Base-by-base conservation (phyloP, 2,113 vertebrate genomes). In the Neopipo cinnamomea region DNA sequence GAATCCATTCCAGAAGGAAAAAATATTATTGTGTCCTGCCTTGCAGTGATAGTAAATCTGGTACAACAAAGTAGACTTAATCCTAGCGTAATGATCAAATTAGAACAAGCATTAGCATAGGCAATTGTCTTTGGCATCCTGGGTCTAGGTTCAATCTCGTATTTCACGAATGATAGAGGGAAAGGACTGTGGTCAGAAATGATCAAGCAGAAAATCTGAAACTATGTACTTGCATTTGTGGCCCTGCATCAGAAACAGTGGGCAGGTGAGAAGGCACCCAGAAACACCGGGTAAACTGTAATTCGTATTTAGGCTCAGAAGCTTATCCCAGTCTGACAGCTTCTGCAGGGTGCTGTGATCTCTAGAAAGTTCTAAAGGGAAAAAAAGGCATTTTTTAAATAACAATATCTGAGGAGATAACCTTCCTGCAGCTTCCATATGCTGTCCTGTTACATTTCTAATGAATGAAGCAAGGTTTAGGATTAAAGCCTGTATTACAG, bases 301-400 rank as follows among this genome's bases (percentile, higher is more conserved):
- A 65, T 49, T 88, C 12, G 5, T 73, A 49, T 70, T 93, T 83
- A 41, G 20, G 3, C 41, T 93, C 11, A 66, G n/a, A 90, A 88
- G 41, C 4, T 44, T 93, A 50, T 27, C 28, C 14, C 30, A 76
- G 4, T 88, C 44, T 82, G 65, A 42, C 55, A 63, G 61, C 15
- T 89, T 79, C 49, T 79, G 23, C 74, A 46, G 42, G 85, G 21
- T 55, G 20, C 66, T 95, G 88, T 82, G 35, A 52, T 79, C 16
- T 82, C 30, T 52, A 65, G 11, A 2, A 93, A 63, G 31, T 71
- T 71, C 44, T 65, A 25, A 52, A 12, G 39, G 27, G 1, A 11
- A 37, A 67, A 49, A 42, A 46, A 14, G 6, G 0, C 2, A 0
- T 0, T 10, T 83, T 89, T 92, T 24, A 10, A 12, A 59, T 52